Evolutionary conservation across 1,140 invertebrate species (phyloP).

Genomic region (Drosophila nigromelanica): DNA sequence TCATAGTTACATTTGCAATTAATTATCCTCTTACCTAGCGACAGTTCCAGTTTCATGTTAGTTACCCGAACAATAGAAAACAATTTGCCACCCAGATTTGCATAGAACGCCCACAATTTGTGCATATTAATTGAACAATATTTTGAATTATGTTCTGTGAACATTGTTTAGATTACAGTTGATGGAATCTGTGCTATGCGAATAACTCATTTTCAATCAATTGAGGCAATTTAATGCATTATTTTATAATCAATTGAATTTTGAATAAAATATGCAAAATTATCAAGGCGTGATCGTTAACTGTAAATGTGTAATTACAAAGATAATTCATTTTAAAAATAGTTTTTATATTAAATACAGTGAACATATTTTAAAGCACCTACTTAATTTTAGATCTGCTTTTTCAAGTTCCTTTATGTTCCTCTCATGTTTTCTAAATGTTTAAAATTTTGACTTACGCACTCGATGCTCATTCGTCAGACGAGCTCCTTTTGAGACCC

Average conservation of each 20-base stretch:
- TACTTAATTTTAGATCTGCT: no score
- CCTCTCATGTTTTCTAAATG: not conserved
- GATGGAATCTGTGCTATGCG: not conserved
- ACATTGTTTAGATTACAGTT: not conserved
- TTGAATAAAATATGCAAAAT: not conserved
- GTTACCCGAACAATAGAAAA: not conserved
- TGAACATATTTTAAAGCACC: no score
- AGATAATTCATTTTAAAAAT: no score
- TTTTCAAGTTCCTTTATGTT: not conserved
- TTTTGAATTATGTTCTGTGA: not conserved
- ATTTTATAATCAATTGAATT: slow-evolving; percentile 3
- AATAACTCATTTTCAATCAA: not conserved
- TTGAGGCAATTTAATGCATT: not conserved
- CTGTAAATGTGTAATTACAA: no score
- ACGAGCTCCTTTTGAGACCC: not conserved
- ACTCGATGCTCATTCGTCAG: slow-evolving; percentile 2
- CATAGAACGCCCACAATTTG: slow-evolving; percentile 2
- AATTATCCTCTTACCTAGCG: slow-evolving; percentile 6
- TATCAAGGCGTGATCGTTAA: no score
- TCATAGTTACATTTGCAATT: not conserved
- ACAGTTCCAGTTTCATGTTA: slow-evolving; percentile 1
- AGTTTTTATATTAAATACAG: no score
- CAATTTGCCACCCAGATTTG: slow-evolving; percentile 5
- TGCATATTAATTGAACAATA: not conserved
- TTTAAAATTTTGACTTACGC: slow-evolving; percentile 1